Conservation (phyloP, 2,797 vertebrate species). For the Tenualosa thibaudeaui region DNA sequence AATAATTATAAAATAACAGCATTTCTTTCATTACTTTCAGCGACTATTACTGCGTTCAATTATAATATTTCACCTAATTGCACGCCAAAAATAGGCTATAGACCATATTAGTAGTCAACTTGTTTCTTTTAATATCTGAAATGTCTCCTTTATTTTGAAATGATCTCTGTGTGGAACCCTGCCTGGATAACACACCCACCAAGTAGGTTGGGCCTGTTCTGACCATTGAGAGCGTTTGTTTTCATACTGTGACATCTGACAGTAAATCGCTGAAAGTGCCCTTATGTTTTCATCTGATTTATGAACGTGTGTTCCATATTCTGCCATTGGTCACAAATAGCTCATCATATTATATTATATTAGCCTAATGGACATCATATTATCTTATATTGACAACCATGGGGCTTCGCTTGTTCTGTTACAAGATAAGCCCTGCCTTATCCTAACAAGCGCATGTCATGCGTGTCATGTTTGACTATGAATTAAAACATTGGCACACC, state of each 20-base stretch:
- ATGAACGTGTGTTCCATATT: background rate
- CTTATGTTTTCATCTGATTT: background rate
- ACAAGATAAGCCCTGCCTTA: no score
- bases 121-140: background rate
- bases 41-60: background rate
- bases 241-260: background rate
- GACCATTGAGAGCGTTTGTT: background rate
- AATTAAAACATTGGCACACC: no score
- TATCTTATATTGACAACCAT: no score
- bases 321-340: background rate
- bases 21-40: no score
- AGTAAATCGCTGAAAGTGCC: background rate
- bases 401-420: no score
- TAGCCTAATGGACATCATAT: no score
- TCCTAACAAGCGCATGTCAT: no score
- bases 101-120: no score
- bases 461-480: no score
- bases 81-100: no score
- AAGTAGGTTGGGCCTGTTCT: slow-evolving; percentile 18
- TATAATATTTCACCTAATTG: background rate
- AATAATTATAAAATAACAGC: background rate
- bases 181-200: background rate
- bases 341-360: no score
- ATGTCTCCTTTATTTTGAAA: background rate
- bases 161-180: background rate